Base-by-base conservation (phyloP, 2,888 invertebrate genomes). In the Alitta virens region DNA sequence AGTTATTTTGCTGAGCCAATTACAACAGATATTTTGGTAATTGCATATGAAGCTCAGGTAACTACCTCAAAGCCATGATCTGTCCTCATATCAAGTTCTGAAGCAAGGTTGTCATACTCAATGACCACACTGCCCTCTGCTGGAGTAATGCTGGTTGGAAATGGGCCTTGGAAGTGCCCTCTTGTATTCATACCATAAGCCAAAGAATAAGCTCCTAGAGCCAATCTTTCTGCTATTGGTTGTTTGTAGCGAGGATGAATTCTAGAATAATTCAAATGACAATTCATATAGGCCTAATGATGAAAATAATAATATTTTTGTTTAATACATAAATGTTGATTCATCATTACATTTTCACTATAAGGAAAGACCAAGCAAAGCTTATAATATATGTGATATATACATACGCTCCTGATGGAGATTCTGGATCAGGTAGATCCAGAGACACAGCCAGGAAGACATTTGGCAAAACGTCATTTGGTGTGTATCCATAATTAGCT, bases 231-330 rank as follows among this genome's bases (percentile, higher is more conserved):
- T 12, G 73, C 74, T 24, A 78, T 72, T 61, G 72, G 74, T 56
- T 71, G 68, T 65, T 78, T 77, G 63, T 74, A 70, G 27, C 74
- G 62, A 51, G 76, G 76, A 62, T 76, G 76, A 5, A 74, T 67
- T 60, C 74, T 74, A 63, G 18, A 62, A 43, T 25, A 27, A n/a
- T n/a, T n/a, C n/a, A n/a, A n/a, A n/a, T n/a, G n/a, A n/a, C n/a
- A n/a, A n/a, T n/a, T n/a, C n/a, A n/a, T n/a, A n/a, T n/a, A n/a
- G n/a, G n/a, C n/a, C n/a, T n/a, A n/a, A n/a, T n/a, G n/a, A n/a
- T n/a, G n/a, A n/a, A n/a, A n/a, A n/a, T n/a, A n/a, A n/a, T n/a
- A n/a, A n/a, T n/a, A n/a, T n/a, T n/a, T n/a, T n/a, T n/a, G n/a
- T n/a, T n/a, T n/a, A n/a, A n/a, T n/a, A n/a, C n/a, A n/a, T n/a